Evolutionary conservation across 1,140 invertebrate species (phyloP), one percentile per base, ranked within the genome.

Genomic region (Bombyx mandarina): DNA sequence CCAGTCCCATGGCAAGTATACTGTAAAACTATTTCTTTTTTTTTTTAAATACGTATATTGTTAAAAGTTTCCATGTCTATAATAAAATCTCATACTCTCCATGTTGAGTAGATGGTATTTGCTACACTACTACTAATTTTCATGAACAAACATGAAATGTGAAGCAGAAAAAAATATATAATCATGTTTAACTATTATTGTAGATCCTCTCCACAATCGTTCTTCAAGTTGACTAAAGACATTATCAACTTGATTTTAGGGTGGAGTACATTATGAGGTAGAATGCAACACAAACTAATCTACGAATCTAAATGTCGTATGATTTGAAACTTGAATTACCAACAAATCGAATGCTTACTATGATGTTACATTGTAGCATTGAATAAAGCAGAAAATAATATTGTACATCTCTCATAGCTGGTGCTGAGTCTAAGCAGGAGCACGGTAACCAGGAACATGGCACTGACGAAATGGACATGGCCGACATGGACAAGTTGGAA

Each of bases 401-500:
- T 35, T 35, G 26, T 35, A 35, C 26, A 35, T 35, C 26, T 35
- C 26, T 35, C 4, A 35, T 35, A 75, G 73, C 52, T 53, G 62
- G 51, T 12, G 63, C 58, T 56, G 72, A 79, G n/a, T 65, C 56
- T n/a, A 79, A 84, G 56, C 70, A 77, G 59, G 77, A 80, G n/a
- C 50, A 70, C 6, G 26, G 26, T 35, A 62, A 57, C 8, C 66
- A 68, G n/a, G 81, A 86, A 10, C 79, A 82, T 22, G 78, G 82
- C 0, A 75, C 69, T 3, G 88, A 91, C 57, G 93, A 94, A 77
- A 93, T 95, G 77, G 93, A 94, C 6, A 94, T 95, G 67, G 93
- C 93, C 66, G 94, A 95, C 7, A 95, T 96, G 62, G 94, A 95
- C 67, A 95, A 95, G 69, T 81, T 95, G 10, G 93, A 95, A 77